Percentiles rank a stretch among this genome's conserved stretches.
phyloP scores from a whole-genome alignment of 1,140 invertebrate species.

The Drosophila parabipectinata region DNA sequence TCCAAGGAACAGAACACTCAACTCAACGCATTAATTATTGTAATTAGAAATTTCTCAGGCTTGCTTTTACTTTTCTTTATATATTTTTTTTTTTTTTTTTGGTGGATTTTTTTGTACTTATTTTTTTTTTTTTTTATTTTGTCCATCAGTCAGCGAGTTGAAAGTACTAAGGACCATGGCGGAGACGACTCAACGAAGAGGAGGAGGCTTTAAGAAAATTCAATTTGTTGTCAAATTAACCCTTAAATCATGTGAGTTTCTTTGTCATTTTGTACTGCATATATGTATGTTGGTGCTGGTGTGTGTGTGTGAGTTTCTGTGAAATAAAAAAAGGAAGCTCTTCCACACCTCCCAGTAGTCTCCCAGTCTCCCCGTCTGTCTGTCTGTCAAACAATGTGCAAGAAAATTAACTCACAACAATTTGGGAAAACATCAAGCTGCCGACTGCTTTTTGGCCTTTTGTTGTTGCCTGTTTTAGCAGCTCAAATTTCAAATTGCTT shows the following conservation, averaged over 20 bases:
- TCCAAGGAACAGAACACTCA: constrained; percentile 40
- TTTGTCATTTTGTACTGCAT: background rate
- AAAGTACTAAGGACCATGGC: background rate
- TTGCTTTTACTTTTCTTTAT: constrained; percentile 2
- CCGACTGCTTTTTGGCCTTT: constrained; percentile 4
- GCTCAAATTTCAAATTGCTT: constrained; percentile 81
- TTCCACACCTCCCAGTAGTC: background rate
- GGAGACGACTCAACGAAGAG: background rate
- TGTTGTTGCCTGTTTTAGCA: constrained; percentile 35
- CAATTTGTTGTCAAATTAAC: constrained; percentile 70
- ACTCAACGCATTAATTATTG: constrained; percentile 70
- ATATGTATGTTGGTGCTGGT: too few species aligned
- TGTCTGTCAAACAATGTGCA: constrained; percentile 65
- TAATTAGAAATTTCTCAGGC: constrained; percentile 72
- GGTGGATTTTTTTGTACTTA: constrained; percentile 34
- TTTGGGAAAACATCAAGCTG: constrained; percentile 26
- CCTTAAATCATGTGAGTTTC: constrained; percentile 58
- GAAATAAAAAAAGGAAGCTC: constrained; percentile 3
- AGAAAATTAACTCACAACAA: constrained; percentile 67
- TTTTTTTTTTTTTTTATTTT: constrained; percentile 50
- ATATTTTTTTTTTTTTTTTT: constrained; percentile 11
- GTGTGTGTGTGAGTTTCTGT: background rate
- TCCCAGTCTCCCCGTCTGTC: background rate
- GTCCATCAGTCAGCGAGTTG: constrained; percentile 35
- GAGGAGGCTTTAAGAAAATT: constrained; percentile 43